A percentile compares a stretch with the other conserved stretches of the same genome.
Evolutionary conservation across 2,797 vertebrate species (phyloP).

Genomic region (Perodicticus potto): DNA sequence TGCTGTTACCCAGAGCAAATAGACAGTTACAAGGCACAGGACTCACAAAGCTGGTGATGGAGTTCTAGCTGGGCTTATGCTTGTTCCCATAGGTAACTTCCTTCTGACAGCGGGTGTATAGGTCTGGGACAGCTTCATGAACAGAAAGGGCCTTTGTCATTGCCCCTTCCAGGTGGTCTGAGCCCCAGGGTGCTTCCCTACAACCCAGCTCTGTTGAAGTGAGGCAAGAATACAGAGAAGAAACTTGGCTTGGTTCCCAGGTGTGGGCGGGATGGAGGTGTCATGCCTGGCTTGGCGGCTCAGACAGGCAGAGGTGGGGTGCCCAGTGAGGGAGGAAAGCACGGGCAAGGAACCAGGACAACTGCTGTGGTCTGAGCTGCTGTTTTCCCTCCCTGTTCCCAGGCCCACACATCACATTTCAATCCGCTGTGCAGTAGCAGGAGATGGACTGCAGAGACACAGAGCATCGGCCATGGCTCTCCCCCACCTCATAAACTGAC

Average conservation of each 20-base stretch:
- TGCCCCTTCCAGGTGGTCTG: neutral
- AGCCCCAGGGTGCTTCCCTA: neutral
- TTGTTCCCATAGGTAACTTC: neutral
- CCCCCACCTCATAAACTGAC: neutral
- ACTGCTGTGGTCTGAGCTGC: neutral
- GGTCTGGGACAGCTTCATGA: neutral
- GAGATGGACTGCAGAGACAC: neutral
- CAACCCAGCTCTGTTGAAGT: neutral
- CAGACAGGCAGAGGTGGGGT: neutral
- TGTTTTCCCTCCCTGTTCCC: neutral
- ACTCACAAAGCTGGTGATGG: neutral
- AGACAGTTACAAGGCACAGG: neutral
- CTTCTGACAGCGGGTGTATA: neutral
- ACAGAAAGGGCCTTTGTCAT: neutral
- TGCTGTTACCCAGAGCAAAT: neutral
- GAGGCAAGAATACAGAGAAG: neutral
- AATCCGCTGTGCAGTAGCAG: neutral
- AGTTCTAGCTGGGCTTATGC: neutral
- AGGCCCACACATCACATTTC: constrained; percentile 1
- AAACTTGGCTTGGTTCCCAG: neutral
- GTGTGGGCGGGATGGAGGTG: neutral
- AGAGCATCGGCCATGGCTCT: neutral
- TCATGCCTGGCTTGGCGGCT: neutral
- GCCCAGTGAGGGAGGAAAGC: neutral
- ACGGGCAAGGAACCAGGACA: neutral